phyloP scores from a whole-genome alignment of 2,797 vertebrate genomes.

The Clarias laeviceps region DNA sequence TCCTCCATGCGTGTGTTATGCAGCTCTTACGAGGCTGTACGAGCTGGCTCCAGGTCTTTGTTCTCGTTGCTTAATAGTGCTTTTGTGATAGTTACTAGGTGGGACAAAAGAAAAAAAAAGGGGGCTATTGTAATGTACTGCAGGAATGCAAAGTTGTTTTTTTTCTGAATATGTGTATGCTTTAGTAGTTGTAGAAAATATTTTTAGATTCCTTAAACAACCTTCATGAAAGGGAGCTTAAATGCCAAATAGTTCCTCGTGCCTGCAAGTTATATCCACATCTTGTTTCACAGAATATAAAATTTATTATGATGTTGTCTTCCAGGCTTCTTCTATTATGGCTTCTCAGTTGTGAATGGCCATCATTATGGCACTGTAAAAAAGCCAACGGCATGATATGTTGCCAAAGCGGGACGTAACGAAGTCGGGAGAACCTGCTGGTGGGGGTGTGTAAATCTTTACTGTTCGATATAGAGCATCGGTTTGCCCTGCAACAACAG shows the following conservation, averaged over 20 bases:
- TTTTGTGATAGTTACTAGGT: neutral
- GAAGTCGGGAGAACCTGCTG: conserved; percentile 7
- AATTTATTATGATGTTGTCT: conserved; percentile 35
- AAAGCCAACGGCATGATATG: neutral
- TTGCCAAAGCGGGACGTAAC: conserved; percentile 14
- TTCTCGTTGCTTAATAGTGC: neutral
- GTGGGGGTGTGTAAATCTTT: conserved; percentile 12
- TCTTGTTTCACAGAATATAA: conserved; percentile 27
- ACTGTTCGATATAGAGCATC: conserved; percentile 20
- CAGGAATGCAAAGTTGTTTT: neutral
- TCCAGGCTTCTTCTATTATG: conserved; percentile 31
- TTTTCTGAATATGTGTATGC: neutral
- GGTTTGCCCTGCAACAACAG: conserved; percentile 7
- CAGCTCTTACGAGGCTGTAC: neutral
- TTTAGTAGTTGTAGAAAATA: neutral
- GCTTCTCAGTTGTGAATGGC: conserved; percentile 39
- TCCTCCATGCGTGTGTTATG: neutral
- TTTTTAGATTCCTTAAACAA: conserved; percentile 27
- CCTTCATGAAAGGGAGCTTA: conserved; percentile 12
- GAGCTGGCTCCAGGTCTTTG: neutral
- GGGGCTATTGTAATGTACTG: neutral
- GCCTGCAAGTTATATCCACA: conserved; percentile 11
- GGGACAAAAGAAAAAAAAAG: neutral
- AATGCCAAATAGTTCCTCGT: neutral
- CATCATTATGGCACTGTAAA: conserved; percentile 30